These are phyloP conservation scores for Scrobipalpa atriplicella DNA, from an alignment of 2,888 invertebrate species.

Conservation along the genomic window DNA sequence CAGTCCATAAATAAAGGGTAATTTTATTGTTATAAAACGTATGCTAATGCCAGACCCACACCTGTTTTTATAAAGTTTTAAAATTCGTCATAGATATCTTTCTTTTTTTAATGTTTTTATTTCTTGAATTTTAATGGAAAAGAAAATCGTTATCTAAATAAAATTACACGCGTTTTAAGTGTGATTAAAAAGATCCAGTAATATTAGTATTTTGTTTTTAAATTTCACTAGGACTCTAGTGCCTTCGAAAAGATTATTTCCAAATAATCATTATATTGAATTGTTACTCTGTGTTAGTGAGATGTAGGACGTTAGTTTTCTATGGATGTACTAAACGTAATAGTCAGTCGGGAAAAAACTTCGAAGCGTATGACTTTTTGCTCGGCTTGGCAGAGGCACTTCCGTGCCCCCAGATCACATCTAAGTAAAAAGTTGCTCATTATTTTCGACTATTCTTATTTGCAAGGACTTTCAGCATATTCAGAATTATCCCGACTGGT, in stretches of 20 bases:
- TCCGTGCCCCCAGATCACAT: not conserved
- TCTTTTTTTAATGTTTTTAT: not conserved
- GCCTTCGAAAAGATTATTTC: slow-evolving; percentile 59
- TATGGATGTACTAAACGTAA: slow-evolving; percentile 17
- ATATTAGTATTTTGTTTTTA: not conserved
- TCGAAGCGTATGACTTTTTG: too few species aligned
- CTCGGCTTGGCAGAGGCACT: too few species aligned
- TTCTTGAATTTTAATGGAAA: not conserved
- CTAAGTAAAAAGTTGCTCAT: not conserved
- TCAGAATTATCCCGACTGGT: not conserved
- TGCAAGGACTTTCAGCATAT: not conserved
- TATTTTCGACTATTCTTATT: not conserved
- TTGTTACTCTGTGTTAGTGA: slow-evolving; percentile 74
- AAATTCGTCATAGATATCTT: not conserved
- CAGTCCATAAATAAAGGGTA: slow-evolving; percentile 3
- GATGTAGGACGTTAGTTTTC: slow-evolving; percentile 51
- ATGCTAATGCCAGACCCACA: too few species aligned
- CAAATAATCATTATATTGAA: slow-evolving; percentile 37
- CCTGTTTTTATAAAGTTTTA: not conserved
- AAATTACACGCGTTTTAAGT: not conserved
- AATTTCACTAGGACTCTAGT: slow-evolving; percentile 72
- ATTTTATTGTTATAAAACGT: not conserved
- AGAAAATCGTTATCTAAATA: not conserved
- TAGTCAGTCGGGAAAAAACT: not conserved
- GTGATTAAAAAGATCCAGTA: not conserved